Percentiles rank a stretch among this genome's conserved stretches.
These are phyloP conservation scores for Spea hammondii DNA, from an alignment of 2,797 vertebrate genomes.

Conservation along the genomic window DNA sequence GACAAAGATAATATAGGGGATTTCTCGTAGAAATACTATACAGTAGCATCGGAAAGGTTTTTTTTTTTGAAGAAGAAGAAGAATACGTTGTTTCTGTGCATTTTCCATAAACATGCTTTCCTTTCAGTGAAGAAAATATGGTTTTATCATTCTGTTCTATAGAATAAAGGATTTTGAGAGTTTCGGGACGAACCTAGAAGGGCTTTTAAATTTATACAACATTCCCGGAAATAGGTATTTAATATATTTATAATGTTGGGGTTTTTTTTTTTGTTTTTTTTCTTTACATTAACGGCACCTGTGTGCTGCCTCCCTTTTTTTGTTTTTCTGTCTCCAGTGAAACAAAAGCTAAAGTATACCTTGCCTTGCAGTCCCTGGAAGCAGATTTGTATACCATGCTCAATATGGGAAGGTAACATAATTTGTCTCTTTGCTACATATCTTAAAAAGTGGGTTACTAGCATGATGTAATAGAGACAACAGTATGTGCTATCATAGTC, in stretches of 20 bases:
- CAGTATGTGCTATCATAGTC: too few relatives aligned
- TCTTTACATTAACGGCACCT: background rate
- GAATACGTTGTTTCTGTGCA: background rate
- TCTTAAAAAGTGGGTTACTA: too few relatives aligned
- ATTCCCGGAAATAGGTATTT: conserved; percentile 76
- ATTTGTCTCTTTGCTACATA: background rate
- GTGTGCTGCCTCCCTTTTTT: background rate
- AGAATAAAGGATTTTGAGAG: conserved; percentile 75
- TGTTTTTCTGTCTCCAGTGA: conserved; percentile 61
- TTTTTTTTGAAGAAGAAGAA: too few relatives aligned
- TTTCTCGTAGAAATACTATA: too few relatives aligned
- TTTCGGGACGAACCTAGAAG: conserved; percentile 72
- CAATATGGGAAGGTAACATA: conserved; percentile 68
- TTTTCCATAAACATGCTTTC: background rate
- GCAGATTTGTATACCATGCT: conserved; percentile 75
- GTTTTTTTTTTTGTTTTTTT: conserved; percentile 16
- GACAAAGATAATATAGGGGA: too few relatives aligned
- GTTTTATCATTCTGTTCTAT: conserved; percentile 30
- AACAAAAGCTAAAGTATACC: conserved; percentile 71
- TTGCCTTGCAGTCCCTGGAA: conserved; percentile 70
- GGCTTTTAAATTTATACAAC: conserved; percentile 70
- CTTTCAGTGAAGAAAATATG: too few relatives aligned
- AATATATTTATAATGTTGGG: conserved; percentile 23
- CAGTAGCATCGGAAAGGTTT: too few relatives aligned
- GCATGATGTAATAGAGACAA: too few relatives aligned